Evolutionary conservation across 2,888 invertebrate genomes (phyloP).

Genomic region (Quadroppia sp.): DNA sequence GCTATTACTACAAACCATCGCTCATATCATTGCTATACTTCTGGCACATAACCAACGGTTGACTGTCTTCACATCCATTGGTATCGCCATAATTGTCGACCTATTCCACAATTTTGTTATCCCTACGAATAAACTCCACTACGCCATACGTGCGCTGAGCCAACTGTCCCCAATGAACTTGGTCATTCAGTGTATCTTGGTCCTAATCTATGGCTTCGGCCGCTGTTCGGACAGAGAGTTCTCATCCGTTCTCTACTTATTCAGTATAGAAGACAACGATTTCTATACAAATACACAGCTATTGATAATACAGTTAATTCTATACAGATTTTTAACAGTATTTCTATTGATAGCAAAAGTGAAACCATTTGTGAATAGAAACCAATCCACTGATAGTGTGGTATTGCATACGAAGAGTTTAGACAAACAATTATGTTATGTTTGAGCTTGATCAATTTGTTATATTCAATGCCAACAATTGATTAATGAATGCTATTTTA

Average conservation of each 20-base stretch:
- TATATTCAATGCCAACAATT: no score
- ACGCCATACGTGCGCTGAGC: background rate
- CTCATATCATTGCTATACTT: constrained; percentile 6
- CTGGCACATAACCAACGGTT: background rate
- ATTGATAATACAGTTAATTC: background rate
- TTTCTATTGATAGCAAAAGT: background rate
- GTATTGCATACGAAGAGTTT: no score
- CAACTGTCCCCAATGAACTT: background rate
- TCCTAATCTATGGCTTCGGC: constrained; percentile 30
- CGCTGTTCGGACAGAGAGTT: constrained; percentile 21
- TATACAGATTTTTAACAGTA: background rate
- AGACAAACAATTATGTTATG: no score
- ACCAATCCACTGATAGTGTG: no score
- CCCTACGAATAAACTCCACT: background rate
- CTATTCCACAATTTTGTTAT: background rate
- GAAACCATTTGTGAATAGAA: background rate
- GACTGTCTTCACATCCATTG: background rate
- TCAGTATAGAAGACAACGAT: background rate
- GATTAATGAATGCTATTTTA: no score
- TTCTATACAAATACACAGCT: background rate
- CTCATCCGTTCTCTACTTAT: background rate
- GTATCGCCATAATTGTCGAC: background rate
- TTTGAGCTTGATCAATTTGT: no score
- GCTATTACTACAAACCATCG: background rate
- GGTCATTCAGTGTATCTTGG: background rate